These are phyloP conservation scores for Protosalanx chinensis DNA, from an alignment of 2,797 vertebrate species.

Conservation along the genomic window DNA sequence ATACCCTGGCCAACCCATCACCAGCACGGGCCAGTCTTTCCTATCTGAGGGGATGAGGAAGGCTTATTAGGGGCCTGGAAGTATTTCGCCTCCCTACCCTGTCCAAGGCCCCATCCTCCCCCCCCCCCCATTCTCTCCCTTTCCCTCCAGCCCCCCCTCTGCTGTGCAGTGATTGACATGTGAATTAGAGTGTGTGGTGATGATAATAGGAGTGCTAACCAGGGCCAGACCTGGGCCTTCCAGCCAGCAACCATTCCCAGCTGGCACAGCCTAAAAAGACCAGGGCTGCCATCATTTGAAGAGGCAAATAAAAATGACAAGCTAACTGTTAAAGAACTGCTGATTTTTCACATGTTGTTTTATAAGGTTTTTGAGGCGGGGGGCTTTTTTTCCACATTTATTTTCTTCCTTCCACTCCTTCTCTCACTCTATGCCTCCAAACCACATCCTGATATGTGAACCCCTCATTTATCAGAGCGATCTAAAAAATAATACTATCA, in stretches of 20 bases:
- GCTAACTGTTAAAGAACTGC: conserved; percentile 78
- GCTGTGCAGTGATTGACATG: conserved; percentile 73
- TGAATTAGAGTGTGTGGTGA: conserved; percentile 80
- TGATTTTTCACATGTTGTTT: conserved; percentile 77
- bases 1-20: conserved; percentile 37
- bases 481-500: conserved; percentile 70
- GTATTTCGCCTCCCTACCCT: conserved; percentile 58
- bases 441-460: conserved; percentile 75
- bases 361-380: conserved; percentile 66
- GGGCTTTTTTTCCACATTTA: conserved; percentile 48
- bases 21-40: conserved; percentile 37
- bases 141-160: conserved; percentile 33
- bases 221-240: conserved; percentile 68
- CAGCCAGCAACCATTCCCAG: conserved; percentile 68
- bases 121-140: conserved; percentile 38
- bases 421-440: conserved; percentile 19
- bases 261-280: conserved; percentile 73
- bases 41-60: conserved; percentile 51
- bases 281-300: conserved; percentile 69
- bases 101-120: conserved; percentile 45
- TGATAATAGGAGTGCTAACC: conserved; percentile 77
- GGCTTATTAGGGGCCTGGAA: conserved; percentile 71
- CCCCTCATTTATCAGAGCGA: conserved; percentile 66
- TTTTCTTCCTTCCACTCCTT: conserved; percentile 41
- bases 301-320: conserved; percentile 80